phyloP scores from a whole-genome alignment of 2,797 vertebrate genomes.

The Pygocentrus nattereri region DNA sequence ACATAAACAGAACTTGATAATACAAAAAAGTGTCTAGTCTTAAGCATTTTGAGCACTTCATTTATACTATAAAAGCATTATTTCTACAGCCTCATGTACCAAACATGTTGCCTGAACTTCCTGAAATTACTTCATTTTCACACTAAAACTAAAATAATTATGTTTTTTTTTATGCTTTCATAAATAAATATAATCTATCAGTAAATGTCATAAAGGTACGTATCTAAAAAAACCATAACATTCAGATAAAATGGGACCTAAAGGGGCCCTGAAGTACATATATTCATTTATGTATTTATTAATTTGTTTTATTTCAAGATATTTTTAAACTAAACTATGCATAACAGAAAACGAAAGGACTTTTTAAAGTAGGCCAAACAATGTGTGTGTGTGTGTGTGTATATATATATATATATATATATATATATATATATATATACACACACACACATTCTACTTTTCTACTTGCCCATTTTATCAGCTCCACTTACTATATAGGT shows the following conservation, averaged over 20 bases:
- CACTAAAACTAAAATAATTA: background rate
- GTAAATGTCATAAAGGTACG: background rate
- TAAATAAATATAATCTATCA: background rate
- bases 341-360: background rate
- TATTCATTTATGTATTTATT: background rate
- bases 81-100: background rate
- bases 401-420: too few relatives aligned
- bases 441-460: too few relatives aligned
- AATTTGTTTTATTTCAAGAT: background rate
- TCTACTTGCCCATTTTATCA: too few relatives aligned
- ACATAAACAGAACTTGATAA: background rate
- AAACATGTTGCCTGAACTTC: background rate
- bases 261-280: background rate
- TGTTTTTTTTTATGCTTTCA: constrained; percentile 5
- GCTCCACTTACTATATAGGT: too few relatives aligned
- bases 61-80: background rate
- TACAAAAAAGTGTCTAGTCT: background rate
- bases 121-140: background rate
- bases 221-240: background rate
- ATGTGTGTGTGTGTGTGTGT: too few relatives aligned
- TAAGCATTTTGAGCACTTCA: background rate
- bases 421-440: too few relatives aligned
- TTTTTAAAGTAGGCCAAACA: background rate
- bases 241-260: background rate
- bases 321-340: too few relatives aligned